These are phyloP conservation scores for Aphelocoma coerulescens DNA, from an alignment of 2,113 vertebrate species.

Conservation along the genomic window DNA sequence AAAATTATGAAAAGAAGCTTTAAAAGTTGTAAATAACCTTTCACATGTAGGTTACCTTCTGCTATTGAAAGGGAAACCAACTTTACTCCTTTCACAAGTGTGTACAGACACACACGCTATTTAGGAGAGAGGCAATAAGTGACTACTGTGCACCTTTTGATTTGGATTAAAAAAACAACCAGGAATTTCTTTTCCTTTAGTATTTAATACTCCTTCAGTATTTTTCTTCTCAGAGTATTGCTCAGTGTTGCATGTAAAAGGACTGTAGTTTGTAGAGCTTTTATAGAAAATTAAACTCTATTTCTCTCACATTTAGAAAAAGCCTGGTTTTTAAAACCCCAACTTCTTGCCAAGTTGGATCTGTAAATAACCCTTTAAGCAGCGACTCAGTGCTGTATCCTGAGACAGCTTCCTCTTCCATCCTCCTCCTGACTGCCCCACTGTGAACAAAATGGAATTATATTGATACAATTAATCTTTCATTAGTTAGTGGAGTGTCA, in stretches of 20 bases:
- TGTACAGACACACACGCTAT: background rate
- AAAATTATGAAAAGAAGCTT: constrained; percentile 22
- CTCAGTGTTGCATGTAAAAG: background rate
- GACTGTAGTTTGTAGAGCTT: background rate
- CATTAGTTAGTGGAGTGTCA: constrained; percentile 19
- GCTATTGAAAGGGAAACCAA: background rate
- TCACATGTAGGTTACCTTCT: background rate
- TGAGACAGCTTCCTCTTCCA: background rate
- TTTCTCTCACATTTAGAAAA: background rate
- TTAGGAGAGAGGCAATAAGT: background rate
- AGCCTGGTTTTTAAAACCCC: background rate
- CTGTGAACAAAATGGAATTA: background rate
- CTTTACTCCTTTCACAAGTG: background rate
- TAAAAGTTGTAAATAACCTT: constrained; percentile 18
- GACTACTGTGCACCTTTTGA: background rate
- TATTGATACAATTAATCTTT: constrained; percentile 25
- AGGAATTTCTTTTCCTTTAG: background rate
- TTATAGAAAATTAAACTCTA: background rate
- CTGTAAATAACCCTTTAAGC: background rate
- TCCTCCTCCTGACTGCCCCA: background rate
- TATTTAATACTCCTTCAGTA: background rate
- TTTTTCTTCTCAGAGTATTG: background rate
- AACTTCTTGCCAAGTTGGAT: background rate
- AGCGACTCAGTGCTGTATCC: background rate
- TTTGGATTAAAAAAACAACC: background rate